A percentile compares a stretch with the other conserved stretches of the same genome.
Conservation (phyloP, 2,113 vertebrate species). For the Podarcis muralis region DNA sequence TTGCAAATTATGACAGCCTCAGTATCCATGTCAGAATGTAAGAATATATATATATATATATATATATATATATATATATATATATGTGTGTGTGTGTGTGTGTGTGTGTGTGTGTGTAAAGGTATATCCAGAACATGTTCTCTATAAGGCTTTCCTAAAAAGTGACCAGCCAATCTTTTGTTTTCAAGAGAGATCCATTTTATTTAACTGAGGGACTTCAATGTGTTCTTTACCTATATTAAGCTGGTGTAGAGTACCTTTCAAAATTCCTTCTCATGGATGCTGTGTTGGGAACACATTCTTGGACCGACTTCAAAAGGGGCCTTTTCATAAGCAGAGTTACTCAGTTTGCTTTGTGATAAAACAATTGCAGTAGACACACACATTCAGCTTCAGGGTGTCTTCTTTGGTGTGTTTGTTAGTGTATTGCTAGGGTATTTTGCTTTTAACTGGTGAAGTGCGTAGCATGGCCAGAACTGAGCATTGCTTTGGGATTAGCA, state of each 20-base stretch:
- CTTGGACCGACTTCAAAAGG: neutral
- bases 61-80: too few species aligned
- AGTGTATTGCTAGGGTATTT: neutral
- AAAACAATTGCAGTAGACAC: neutral
- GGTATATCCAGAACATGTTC: neutral
- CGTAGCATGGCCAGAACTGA: neutral
- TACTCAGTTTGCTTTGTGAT: neutral
- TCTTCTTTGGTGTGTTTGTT: neutral
- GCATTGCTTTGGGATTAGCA: neutral
- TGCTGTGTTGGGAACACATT: neutral
- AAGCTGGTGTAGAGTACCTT: neutral
- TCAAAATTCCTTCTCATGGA: neutral
- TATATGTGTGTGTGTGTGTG: neutral
- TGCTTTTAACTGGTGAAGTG: neutral
- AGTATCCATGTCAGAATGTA: neutral
- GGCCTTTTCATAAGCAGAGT: neutral
- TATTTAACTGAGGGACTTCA: neutral
- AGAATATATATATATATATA: neutral
- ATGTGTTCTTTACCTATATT: neutral
- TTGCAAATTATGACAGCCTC: slow-evolving; percentile 29
- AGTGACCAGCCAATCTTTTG: neutral
- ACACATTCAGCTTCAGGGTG: neutral
- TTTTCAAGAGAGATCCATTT: neutral
- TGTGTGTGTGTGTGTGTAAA: slow-evolving; percentile 2
- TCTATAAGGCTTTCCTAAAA: neutral